Base-by-base conservation (phyloP, 1,140 invertebrate species). In the Sminthurides bifidus region DNA sequence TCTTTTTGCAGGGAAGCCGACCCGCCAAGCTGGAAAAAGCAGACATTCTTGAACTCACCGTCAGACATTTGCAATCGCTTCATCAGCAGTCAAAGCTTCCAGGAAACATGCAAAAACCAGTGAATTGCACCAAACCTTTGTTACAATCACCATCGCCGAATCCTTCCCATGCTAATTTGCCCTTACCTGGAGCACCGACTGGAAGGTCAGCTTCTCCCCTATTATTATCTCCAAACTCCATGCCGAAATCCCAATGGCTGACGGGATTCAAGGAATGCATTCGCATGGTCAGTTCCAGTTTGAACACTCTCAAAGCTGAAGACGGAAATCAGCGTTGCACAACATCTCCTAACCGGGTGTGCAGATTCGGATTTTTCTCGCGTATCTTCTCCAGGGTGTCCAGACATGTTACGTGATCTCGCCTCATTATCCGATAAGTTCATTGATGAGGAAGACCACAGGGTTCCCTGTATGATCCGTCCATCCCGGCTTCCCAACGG, bases 11-110 rank as follows among this genome's bases (percentile, higher is more conserved):
- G 54, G 31, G 82, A 68, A 74, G 48, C 35, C 49, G 61, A 3
- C 61, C 58, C 17, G 41, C 89, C 3, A 96, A 96, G 70, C 71
- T 96, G 31, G 93, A 96, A 70, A 97, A 97, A 72, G 92, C 93
- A 0, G 92, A 96, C 68, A 96, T 96, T 53, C 73, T 96, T 45
- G 92, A 97, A 35, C 30, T 83, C 70, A 79, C 80, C 0, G 80
- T 82, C 1, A 72, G 74, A 56, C 75, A 80, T 65, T 60, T 81
- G 24, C 70, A 75, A 64, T 67, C 68, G 17, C 66, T 76, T 0
- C 70, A 73, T n/a, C 54, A 64, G 19, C 54, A 66, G 14, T 24
- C 3, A 29, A 53, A 27, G 15, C 37, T n/a, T 15, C 17, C 12
- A n/a, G 26, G 0, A n/a, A 26, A 14, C 29, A 40, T 15, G 37